These are phyloP conservation scores for Tichodroma muraria DNA, from an alignment of 2,113 vertebrate species.

Conservation along the genomic window DNA sequence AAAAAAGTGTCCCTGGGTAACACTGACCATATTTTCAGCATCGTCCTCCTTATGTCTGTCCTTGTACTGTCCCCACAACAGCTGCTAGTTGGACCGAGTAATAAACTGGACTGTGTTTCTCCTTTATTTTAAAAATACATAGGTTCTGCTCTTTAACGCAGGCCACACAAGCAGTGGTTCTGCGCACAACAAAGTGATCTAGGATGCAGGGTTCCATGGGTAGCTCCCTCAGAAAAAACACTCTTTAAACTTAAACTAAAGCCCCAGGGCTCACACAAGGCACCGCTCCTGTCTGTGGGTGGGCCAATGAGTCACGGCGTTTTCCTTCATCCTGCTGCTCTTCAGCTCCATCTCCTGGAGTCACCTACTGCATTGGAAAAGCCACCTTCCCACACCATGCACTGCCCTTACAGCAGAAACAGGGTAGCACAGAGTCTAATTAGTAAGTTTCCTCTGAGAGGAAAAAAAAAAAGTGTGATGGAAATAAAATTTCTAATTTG, in stretches of 20 bases:
- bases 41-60: not conserved
- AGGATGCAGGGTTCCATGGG: not conserved
- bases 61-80: not conserved
- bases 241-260: not conserved
- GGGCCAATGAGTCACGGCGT: not conserved
- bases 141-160: not conserved
- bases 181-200: not conserved
- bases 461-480: not conserved
- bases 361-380: not conserved
- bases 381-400: not conserved
- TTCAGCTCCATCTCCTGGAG: slow-evolving; percentile 12
- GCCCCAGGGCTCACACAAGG: not conserved
- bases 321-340: not conserved
- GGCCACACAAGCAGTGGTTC: not conserved
- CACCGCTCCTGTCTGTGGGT: not conserved
- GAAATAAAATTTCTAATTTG: not conserved
- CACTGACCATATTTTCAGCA: not conserved
- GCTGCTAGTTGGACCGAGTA: not conserved
- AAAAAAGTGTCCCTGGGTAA: not conserved
- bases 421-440: not conserved
- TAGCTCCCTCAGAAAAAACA: not conserved
- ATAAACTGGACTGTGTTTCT: not conserved
- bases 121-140: not conserved
- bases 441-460: not conserved
- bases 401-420: not conserved